Evolutionary conservation across 2,797 vertebrate species (phyloP), one percentile per base, ranked within the genome.

Genomic region (Melanogrammus aeglefinus): DNA sequence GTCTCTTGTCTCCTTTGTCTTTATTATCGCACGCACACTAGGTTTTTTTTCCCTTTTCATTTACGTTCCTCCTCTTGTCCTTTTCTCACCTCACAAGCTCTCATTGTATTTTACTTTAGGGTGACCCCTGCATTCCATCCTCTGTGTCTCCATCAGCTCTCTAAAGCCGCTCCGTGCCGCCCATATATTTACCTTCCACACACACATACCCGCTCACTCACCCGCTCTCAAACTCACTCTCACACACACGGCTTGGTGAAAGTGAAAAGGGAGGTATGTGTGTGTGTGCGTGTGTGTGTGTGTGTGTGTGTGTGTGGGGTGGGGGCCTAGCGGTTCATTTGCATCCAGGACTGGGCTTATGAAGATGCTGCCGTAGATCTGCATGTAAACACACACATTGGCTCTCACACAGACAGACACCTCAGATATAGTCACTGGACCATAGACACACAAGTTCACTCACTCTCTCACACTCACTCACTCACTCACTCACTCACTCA

Each of bases 321-420:
- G 78, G 93, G 93, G 80, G 89, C 86, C 14, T 97, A 96, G 96
- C 96, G 96, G 70, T 85, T 90, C 0, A 89, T 98, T 81, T 98
- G 96, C 81, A 91, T 93, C 74, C 92, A 91, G 27, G 88, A 92
- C 31, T 97, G 96, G 96, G 95, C 94, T 57, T 92, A 96, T n/a
- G 88, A 91, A 47, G 95, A 95, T 1, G 96, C 96, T 0, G 87
- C 94, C 1, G 96, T 98, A 7, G 76, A 33, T 33, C 31, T 33
- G 31, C 31, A 33, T 33, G 31, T 33, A 33, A 33, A 33, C 31
- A 33, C 31, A 33, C 31, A 33, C 31, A 33, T 33, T 33, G 31
- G 31, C 31, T 3, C 31, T 31, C 31, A 70, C 74, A 80, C 75
- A 79, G 51, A 74, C 69, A 70, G 9, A 21, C 18, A 57, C 27